phyloP scores from a whole-genome alignment of 2,888 invertebrate species.

The Andrena chrysosceles region DNA sequence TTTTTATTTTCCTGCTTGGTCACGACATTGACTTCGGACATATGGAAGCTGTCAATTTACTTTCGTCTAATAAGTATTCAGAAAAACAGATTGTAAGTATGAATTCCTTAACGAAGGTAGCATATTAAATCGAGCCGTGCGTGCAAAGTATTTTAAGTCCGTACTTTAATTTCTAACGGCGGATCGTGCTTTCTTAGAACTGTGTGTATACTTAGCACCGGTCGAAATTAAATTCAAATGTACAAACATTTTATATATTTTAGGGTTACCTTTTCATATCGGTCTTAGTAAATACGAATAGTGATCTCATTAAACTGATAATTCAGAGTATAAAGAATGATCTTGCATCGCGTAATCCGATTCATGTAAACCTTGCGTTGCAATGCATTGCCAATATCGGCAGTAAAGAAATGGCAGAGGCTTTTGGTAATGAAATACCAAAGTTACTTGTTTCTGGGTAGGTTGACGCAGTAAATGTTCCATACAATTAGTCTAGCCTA shows the following conservation, averaged over 20 bases:
- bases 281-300: conserved; percentile 99
- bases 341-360: conserved; percentile 97
- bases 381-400: conserved; percentile 99
- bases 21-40: conserved; percentile 99
- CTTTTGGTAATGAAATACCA: conserved; percentile 99
- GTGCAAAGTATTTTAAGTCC: not conserved
- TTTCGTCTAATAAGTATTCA: conserved; percentile 99
- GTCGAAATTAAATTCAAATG: not conserved
- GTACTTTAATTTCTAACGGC: not conserved
- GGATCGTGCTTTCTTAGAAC: not conserved
- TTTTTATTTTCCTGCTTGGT: conserved; percentile 99
- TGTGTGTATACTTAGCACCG: not conserved
- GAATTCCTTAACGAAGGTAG: not conserved
- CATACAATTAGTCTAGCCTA: not conserved
- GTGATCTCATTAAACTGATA: conserved; percentile 99
- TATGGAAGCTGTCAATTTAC: conserved; percentile 99
- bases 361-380: conserved; percentile 98
- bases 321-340: conserved; percentile 99
- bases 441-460: conserved; percentile 98
- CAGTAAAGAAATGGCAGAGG: conserved; percentile 99
- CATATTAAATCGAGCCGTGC: not conserved
- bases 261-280: conserved; percentile 99
- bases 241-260: conserved; percentile 23
- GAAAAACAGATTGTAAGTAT: conserved; percentile 98
- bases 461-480: conserved; percentile 69